Evolutionary conservation across 92 coral and sea anemone species (phyloP).

Genomic region (Actinernus sp.): DNA sequence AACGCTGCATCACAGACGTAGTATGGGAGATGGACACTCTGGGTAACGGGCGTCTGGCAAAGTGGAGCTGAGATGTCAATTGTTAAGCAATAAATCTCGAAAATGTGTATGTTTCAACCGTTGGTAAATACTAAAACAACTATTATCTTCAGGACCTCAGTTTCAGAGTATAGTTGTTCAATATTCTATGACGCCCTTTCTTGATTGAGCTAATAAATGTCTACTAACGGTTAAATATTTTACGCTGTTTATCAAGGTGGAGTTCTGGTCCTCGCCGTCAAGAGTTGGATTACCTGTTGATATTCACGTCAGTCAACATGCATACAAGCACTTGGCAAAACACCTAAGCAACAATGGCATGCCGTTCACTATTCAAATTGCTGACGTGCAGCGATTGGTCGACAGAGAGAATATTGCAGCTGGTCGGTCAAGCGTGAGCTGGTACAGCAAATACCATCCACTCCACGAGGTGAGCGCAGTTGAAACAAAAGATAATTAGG

Average conservation of each 20-base stretch:
- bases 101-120: too few species aligned
- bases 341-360: slow-evolving; percentile 37
- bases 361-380: slow-evolving; percentile 60
- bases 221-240: background rate
- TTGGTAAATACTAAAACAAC: too few species aligned
- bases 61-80: too few species aligned
- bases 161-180: too few species aligned
- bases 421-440: slow-evolving; percentile 22
- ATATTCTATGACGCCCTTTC: too few species aligned
- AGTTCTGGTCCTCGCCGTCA: slow-evolving; percentile 78
- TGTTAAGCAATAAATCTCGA: too few species aligned
- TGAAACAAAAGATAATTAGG: too few species aligned
- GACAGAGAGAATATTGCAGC: slow-evolving; percentile 37
- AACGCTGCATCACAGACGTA: too few species aligned
- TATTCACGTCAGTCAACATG: slow-evolving; percentile 58
- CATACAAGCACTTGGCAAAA: slow-evolving; percentile 52
- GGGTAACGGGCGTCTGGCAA: too few species aligned
- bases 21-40: too few species aligned
- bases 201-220: too few species aligned
- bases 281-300: slow-evolving; percentile 67
- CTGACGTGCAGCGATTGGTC: slow-evolving; percentile 68
- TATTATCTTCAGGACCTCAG: too few species aligned
- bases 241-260: slow-evolving; percentile 65
- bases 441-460: slow-evolving; percentile 72
- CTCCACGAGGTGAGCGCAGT: slow-evolving; percentile 74